Evolutionary conservation across 1,140 invertebrate genomes (phyloP).

Genomic region (Leptestheria dahalacensis): DNA sequence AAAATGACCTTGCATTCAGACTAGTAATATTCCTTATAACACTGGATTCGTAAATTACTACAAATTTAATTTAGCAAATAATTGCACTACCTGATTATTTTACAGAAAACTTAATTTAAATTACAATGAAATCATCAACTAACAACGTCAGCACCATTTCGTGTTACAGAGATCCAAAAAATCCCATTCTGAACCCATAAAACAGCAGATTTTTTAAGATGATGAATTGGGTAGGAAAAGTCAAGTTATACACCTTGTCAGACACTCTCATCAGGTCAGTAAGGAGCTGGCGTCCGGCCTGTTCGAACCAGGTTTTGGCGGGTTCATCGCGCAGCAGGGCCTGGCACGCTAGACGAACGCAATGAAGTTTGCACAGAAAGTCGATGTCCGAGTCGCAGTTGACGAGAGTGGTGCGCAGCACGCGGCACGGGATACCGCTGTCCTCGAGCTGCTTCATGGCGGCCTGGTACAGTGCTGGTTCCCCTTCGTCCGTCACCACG

Average conservation of each 20-base stretch:
- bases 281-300: slow-evolving; percentile 72
- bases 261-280: slow-evolving; percentile 73
- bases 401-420: slow-evolving; percentile 67
- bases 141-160: too few relatives aligned
- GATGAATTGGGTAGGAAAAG: too few relatives aligned
- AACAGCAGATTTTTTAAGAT: too few relatives aligned
- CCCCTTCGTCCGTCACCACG: slow-evolving; percentile 53
- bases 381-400: slow-evolving; percentile 79
- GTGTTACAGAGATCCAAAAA: too few relatives aligned
- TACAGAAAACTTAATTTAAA: too few relatives aligned
- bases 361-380: slow-evolving; percentile 87
- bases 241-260: slow-evolving; percentile 61
- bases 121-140: too few relatives aligned
- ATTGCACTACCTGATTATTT: too few relatives aligned
- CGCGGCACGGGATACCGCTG: slow-evolving; percentile 60
- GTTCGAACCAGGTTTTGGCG: slow-evolving; percentile 66
- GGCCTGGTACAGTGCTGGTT: slow-evolving; percentile 60
- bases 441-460: slow-evolving; percentile 59
- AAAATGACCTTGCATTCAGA: too few relatives aligned
- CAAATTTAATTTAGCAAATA: too few relatives aligned
- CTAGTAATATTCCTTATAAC: too few relatives aligned
- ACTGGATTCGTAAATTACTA: too few relatives aligned
- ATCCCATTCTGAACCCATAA: slow-evolving; percentile 11
- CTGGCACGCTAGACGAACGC: slow-evolving; percentile 65
- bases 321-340: slow-evolving; percentile 54